These are phyloP conservation scores for Cremastinae sp. DNA, from an alignment of 2,888 invertebrate genomes.

Conservation along the genomic window DNA sequence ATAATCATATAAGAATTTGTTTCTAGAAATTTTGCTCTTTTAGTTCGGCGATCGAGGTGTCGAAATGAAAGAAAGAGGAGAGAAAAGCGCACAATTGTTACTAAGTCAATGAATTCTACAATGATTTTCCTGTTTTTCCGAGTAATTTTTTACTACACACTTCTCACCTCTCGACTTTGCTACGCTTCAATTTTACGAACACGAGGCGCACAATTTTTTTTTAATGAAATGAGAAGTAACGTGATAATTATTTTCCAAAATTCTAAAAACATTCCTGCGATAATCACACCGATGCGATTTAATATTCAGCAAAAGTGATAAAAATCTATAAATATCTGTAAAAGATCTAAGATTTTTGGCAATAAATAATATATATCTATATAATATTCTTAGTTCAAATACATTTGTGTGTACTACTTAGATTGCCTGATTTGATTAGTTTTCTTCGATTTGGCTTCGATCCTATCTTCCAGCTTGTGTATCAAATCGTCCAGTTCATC, in stretches of 20 bases:
- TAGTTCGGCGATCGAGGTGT: constrained; percentile 19
- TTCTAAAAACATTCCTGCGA: constrained; percentile 36
- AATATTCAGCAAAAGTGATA: constrained; percentile 33
- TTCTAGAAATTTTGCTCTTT: constrained; percentile 6
- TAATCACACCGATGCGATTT: constrained; percentile 31
- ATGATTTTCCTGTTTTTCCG: constrained; percentile 7
- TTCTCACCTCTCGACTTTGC: background rate
- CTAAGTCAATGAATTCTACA: constrained; percentile 27
- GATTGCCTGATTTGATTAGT: constrained; percentile 77
- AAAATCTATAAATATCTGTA: constrained; percentile 64
- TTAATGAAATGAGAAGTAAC: background rate
- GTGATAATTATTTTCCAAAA: constrained; percentile 30
- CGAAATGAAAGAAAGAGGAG: background rate
- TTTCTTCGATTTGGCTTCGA: constrained; percentile 81
- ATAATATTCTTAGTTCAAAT: constrained; percentile 39
- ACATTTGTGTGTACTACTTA: constrained; percentile 62
- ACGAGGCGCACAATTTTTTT: constrained; percentile 5
- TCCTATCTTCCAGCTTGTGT: constrained; percentile 80
- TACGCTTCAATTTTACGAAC: background rate
- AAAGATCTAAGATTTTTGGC: constrained; percentile 54
- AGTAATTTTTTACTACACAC: background rate
- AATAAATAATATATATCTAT: constrained; percentile 67
- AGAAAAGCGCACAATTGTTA: constrained; percentile 37
- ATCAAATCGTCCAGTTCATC: constrained; percentile 81
- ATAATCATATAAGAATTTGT: too few species aligned